Conservation (phyloP, 2,113 vertebrate genomes). For the Ptyas mucosa region DNA sequence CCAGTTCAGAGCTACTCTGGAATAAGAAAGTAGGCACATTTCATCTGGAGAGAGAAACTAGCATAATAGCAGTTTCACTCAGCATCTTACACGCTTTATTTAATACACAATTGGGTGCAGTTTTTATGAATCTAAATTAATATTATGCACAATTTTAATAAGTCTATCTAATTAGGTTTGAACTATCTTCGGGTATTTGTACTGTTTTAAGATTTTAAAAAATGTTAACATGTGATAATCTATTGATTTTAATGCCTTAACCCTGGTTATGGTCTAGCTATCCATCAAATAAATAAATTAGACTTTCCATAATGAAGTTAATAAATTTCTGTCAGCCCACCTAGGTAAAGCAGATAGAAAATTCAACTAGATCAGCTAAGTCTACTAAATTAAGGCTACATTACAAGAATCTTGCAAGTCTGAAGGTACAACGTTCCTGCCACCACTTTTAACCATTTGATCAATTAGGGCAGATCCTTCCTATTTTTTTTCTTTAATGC, state of each 20-base stretch:
- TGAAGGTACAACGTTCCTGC: background rate
- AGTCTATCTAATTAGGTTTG: background rate
- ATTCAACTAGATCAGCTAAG: background rate
- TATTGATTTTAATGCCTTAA: background rate
- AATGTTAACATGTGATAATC: background rate
- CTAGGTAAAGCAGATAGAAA: background rate
- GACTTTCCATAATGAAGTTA: background rate
- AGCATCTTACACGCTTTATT: background rate
- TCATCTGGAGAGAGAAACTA: background rate
- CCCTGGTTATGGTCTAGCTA: background rate
- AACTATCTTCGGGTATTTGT: background rate
- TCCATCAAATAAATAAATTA: background rate
- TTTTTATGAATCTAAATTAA: background rate
- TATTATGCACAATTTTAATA: background rate
- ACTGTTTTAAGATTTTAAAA: background rate
- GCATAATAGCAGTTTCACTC: background rate
- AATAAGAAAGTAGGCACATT: background rate
- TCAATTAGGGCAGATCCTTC: background rate
- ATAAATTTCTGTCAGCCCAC: background rate
- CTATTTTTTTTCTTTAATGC: background rate
- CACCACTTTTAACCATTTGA: background rate
- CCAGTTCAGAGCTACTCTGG: background rate
- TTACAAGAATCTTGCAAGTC: background rate
- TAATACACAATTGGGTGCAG: background rate
- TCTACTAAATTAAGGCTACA: background rate